These are phyloP conservation scores for Tribolium freemani DNA, from an alignment of 2,888 invertebrate genomes.

Conservation along the genomic window DNA sequence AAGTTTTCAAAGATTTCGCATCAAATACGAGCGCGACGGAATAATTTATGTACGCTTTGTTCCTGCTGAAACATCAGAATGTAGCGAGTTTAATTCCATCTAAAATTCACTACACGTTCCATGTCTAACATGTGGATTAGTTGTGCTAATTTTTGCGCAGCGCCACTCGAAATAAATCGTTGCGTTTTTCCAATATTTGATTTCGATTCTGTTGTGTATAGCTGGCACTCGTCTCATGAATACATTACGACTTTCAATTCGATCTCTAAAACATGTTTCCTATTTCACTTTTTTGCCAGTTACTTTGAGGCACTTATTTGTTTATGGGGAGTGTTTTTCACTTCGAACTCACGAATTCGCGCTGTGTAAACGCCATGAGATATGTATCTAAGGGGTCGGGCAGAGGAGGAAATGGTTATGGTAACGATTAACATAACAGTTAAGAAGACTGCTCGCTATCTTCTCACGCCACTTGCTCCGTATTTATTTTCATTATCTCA, in stretches of 20 bases:
- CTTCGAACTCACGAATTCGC: slow-evolving; percentile 26
- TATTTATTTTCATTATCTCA: slow-evolving; percentile 47
- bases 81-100: not conserved
- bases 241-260: slow-evolving; percentile 52
- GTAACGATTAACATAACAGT: slow-evolving; percentile 53
- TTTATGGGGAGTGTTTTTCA: slow-evolving; percentile 12
- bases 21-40: not conserved
- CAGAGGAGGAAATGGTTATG: slow-evolving; percentile 50
- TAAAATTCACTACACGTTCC: not conserved
- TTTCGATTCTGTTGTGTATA: slow-evolving; percentile 47
- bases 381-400: slow-evolving; percentile 50
- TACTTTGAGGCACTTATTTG: slow-evolving; percentile 35
- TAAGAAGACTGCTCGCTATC: slow-evolving; percentile 48
- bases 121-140: not conserved
- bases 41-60: not conserved
- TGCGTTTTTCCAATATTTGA: slow-evolving; percentile 53
- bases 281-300: slow-evolving; percentile 10
- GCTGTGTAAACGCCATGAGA: slow-evolving; percentile 45
- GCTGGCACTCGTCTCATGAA: slow-evolving; percentile 49
- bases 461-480: slow-evolving; percentile 49
- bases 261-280: slow-evolving; percentile 34
- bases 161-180: slow-evolving; percentile 49
- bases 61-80: not conserved
- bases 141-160: slow-evolving; percentile 15
- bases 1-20: not conserved